Evolutionary conservation across 2,797 vertebrate species (phyloP), one percentile per base, ranked within the genome.

Genomic region (Cuniculus paca): DNA sequence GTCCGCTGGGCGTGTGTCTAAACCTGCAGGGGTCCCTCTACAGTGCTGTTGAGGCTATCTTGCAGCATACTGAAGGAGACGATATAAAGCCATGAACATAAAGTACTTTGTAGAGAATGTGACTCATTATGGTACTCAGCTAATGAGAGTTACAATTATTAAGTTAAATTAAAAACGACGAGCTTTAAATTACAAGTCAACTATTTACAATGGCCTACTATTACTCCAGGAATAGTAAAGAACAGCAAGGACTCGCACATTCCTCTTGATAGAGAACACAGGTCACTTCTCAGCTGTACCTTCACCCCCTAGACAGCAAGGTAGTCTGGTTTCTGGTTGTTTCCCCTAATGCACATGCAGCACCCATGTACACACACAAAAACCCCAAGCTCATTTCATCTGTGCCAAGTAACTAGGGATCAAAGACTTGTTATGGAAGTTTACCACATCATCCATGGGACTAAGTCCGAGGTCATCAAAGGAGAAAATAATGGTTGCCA

Each of bases 401-500:
- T 77, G 48, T 90, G 54, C 6, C 56, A 68, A 56, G 52, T 74
- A 90, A 72, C 45, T 85, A 89, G 56, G 36, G 19, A 60, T 19
- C 31, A 86, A 90, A 61, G 63, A 84, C 75, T 79, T 61, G 17
- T 28, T 63, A 54, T 9, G 80, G 60, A 34, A 92, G 52, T 60
- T 10, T 70, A 26, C 56, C 28, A 70, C 54, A 16, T 17, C 17
- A 42, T 72, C 3, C 58, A 68, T 61, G 12, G 45, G 83, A 61
- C n/a, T 26, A 84, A 60, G 20, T 80, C 9, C 63, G 75, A 86
- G 28, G 36, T 72, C 17, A 28, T 31, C 31, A 20, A 58, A 74
- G 48, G 85, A 60, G 87, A 93, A 91, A 83, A 54, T 54, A 34
- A 82, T 19, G 56, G 22, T 39, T 88, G 63, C 58, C 68, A 90